These are phyloP conservation scores for Diorhabda carinulata DNA, from an alignment of 1,140 invertebrate genomes.

Conservation along the genomic window DNA sequence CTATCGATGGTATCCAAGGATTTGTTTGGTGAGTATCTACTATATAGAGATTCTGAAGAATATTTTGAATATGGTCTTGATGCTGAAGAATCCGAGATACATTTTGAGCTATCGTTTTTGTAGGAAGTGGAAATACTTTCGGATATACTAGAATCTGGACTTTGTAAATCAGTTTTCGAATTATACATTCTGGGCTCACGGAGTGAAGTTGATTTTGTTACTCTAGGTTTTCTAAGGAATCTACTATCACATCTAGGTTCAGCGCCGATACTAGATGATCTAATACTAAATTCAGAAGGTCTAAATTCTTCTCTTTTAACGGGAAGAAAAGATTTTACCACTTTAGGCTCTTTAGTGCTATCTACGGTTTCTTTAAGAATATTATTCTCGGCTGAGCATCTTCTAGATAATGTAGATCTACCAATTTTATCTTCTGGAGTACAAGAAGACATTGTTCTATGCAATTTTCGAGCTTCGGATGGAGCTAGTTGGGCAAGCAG, in stretches of 20 bases:
- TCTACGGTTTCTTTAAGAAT: background rate
- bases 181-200: conserved; percentile 31
- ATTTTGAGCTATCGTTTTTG: conserved; percentile 30
- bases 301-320: conserved; percentile 29
- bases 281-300: conserved; percentile 30
- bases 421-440: conserved; percentile 29
- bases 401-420: conserved; percentile 36
- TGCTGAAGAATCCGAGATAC: conserved; percentile 22
- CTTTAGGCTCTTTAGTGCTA: conserved; percentile 7
- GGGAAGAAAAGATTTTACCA: conserved; percentile 30
- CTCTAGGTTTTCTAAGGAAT: conserved; percentile 28
- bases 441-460: conserved; percentile 59
- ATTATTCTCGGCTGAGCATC: conserved; percentile 30
- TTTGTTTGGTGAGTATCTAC: conserved; percentile 25
- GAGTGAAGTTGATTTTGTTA: conserved; percentile 29
- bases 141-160: conserved; percentile 42
- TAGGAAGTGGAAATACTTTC: conserved; percentile 34
- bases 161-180: conserved; percentile 28
- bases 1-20: conserved; percentile 19
- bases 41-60: conserved; percentile 21
- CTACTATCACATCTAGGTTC: conserved; percentile 29
- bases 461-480: conserved; percentile 56
- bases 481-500: conserved; percentile 60
- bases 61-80: conserved; percentile 36
- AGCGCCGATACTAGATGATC: conserved; percentile 30